A percentile compares a stretch with the other conserved stretches of the same genome.
Evolutionary conservation across 2,888 invertebrate species (phyloP).

Genomic region (Macrosoma leucophasiata): DNA sequence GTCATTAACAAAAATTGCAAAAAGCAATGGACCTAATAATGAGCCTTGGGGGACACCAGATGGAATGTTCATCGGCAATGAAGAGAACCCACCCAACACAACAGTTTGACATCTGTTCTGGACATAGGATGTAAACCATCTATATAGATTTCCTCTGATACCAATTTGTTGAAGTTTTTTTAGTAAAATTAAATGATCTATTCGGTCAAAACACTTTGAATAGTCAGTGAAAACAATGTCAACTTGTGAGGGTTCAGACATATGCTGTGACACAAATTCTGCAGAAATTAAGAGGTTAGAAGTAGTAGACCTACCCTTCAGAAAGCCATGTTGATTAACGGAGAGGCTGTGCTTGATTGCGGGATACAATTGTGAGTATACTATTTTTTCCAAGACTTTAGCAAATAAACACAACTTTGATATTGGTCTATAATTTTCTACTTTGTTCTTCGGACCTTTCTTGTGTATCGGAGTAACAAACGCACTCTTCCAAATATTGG

Average conservation of each 20-base stretch:
- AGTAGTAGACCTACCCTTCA: slow-evolving; percentile 10
- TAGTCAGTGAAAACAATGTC: slow-evolving; percentile 20
- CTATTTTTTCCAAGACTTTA: slow-evolving; percentile 14
- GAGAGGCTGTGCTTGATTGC: slow-evolving; percentile 1
- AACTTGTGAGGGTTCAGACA: slow-evolving; percentile 11
- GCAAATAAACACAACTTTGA: slow-evolving; percentile 11
- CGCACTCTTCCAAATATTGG: slow-evolving; percentile 18
- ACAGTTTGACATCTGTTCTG: no score
- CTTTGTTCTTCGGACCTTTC: slow-evolving; percentile 13
- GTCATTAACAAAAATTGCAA: no score
- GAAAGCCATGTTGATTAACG: slow-evolving; percentile 18
- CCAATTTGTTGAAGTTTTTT: slow-evolving; percentile 11
- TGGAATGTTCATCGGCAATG: no score
- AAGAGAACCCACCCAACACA: no score
- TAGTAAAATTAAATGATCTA: slow-evolving; percentile 19
- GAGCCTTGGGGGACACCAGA: no score
- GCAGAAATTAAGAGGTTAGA: slow-evolving; percentile 11
- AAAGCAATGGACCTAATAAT: no score
- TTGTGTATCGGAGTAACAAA: slow-evolving; percentile 21
- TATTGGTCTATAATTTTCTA: slow-evolving; percentile 17
- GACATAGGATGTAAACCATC: no score
- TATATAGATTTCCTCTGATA: slow-evolving; percentile 15
- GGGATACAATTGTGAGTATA: slow-evolving; percentile 1
- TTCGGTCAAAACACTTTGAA: slow-evolving; percentile 22
- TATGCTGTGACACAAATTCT: slow-evolving; percentile 1